phyloP scores from a whole-genome alignment of 2,888 invertebrate species.

The Pollenia griseotomentosa region DNA sequence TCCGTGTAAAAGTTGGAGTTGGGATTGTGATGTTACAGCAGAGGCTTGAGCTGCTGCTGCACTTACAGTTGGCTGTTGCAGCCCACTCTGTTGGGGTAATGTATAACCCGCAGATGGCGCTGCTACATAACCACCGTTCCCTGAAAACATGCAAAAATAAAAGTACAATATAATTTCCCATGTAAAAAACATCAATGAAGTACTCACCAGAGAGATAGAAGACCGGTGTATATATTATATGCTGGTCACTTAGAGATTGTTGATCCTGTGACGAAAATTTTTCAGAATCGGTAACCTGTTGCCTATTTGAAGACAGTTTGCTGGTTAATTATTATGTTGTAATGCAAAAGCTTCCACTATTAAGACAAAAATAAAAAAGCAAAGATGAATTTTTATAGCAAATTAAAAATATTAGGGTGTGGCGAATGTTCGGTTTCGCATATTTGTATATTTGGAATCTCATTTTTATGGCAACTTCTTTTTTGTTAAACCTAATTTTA shows the following conservation, averaged over 20 bases:
- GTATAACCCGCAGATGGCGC: constrained; percentile 80
- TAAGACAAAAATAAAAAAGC: constrained; percentile 3
- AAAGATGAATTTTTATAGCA: not conserved
- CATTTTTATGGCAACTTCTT: too few relatives aligned
- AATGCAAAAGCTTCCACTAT: constrained; percentile 47
- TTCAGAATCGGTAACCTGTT: constrained; percentile 55
- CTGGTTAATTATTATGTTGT: constrained; percentile 47
- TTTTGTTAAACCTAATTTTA: too few relatives aligned
- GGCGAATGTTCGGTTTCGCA: not conserved
- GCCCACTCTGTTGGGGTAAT: constrained; percentile 80
- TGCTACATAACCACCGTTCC: constrained; percentile 84
- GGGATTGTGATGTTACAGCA: constrained; percentile 60
- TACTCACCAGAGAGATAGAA: constrained; percentile 67
- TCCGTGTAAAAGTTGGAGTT: constrained; percentile 79
- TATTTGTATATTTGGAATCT: too few relatives aligned
- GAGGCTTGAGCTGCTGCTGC: constrained; percentile 36
- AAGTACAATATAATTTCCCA: not conserved
- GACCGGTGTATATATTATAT: constrained; percentile 67
- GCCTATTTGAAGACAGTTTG: constrained; percentile 68
- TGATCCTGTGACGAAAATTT: constrained; percentile 50
- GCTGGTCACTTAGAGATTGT: constrained; percentile 44
- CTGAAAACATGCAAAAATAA: constrained; percentile 71
- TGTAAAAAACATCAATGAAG: not conserved
- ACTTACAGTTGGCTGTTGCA: constrained; percentile 64
- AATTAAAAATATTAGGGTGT: not conserved